Percentiles rank a stretch among this genome's conserved stretches.
Conservation (phyloP, 2,113 vertebrate species). For the Neomonachus schauinslandi region DNA sequence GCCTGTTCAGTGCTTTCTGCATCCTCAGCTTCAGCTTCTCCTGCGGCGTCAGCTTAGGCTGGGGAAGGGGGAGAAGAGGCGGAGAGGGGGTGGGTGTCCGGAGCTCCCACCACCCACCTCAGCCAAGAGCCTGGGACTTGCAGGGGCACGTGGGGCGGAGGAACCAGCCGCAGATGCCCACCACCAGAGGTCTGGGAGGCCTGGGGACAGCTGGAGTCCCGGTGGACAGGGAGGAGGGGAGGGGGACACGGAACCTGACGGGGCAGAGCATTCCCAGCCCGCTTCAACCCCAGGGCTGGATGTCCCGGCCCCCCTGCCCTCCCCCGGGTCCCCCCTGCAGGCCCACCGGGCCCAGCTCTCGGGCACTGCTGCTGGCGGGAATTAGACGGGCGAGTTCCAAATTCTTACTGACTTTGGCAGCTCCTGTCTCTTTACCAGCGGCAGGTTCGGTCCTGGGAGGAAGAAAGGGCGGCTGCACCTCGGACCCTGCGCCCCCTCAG, state of each 20-base stretch:
- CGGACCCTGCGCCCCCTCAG: neutral
- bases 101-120: conserved; percentile 63
- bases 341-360: conserved; percentile 80
- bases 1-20: conserved; percentile 96
- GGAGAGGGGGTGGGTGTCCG: conserved; percentile 71
- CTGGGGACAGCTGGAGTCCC: neutral
- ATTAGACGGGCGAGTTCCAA: conserved; percentile 94
- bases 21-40: conserved; percentile 94
- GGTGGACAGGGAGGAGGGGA: neutral
- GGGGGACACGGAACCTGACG: neutral
- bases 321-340: conserved; percentile 65
- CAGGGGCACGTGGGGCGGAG: neutral
- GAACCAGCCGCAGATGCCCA: neutral
- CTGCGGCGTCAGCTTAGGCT: conserved; percentile 96
- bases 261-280: neutral
- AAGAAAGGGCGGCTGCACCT: neutral
- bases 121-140: conserved; percentile 65
- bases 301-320: neutral
- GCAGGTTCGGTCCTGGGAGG: conserved; percentile 91
- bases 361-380: conserved; percentile 89
- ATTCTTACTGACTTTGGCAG: conserved; percentile 99
- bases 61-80: conserved; percentile 68
- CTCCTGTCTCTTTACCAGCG: conserved; percentile 98
- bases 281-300: conserved; percentile 40
- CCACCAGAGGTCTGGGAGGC: neutral